These are phyloP conservation scores for Ammospiza caudacuta DNA, from an alignment of 2,113 vertebrate species.

Conservation along the genomic window DNA sequence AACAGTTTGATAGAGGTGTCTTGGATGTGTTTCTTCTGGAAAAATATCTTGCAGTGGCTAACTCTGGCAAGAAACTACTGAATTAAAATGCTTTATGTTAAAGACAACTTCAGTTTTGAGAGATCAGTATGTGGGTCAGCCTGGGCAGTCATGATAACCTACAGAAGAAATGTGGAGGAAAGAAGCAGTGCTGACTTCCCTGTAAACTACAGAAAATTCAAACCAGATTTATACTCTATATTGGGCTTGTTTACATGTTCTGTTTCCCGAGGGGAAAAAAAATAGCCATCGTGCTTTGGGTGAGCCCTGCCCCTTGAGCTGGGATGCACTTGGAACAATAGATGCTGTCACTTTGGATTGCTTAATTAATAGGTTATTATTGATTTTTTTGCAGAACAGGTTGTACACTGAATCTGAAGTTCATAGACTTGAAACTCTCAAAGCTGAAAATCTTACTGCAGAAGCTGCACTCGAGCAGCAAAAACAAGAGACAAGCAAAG, in stretches of 20 bases:
- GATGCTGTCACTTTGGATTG: not conserved
- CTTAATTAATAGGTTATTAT: not conserved
- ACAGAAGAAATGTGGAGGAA: not conserved
- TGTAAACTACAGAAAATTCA: not conserved
- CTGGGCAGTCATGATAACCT: not conserved
- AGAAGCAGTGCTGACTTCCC: not conserved
- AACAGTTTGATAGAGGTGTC: not conserved
- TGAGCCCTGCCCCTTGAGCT: not conserved
- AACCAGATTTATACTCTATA: not conserved
- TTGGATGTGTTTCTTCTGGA: not conserved
- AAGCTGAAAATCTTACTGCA: not conserved
- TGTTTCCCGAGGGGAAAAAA: not conserved
- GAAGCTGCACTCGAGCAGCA: not conserved
- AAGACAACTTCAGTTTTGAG: not conserved
- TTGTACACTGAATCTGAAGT: not conserved
- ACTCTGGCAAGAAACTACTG: not conserved
- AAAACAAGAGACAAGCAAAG: not conserved
- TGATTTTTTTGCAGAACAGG: slow-evolving; percentile 49
- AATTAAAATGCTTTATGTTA: not conserved
- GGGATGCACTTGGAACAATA: not conserved
- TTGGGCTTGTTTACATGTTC: not conserved
- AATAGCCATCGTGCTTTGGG: not conserved
- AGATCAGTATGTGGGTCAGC: not conserved
- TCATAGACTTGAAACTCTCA: not conserved
- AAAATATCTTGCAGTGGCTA: not conserved